Base-by-base conservation (phyloP, 2,113 vertebrate species). In the Agapornis roseicollis region DNA sequence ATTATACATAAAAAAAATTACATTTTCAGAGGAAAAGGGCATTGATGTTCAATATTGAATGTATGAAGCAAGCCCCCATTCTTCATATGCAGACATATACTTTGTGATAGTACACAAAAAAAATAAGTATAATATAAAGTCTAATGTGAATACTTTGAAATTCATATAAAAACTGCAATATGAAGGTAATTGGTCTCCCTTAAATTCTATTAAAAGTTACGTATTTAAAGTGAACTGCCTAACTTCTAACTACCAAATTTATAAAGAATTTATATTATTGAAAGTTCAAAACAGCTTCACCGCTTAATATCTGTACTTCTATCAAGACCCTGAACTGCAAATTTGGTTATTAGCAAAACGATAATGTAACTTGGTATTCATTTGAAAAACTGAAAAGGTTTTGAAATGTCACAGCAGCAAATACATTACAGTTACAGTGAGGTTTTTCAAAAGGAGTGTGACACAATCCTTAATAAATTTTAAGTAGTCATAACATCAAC, bases 281-380 rank as follows among this genome's bases (percentile, higher is more conserved):
- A 98, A 98, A 97, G 89, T 98, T 98, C 97, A 97, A 98, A 99
- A 99, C 98, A 98, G 98, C 98, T 98, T 98, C 92, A 98, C 97
- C 98, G 97, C 98, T 98, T 96, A 96, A 96, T 96, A 98, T 98
- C 18, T 98, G 98, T 98, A 98, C 97, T 98, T 98, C 97, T 98
- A 98, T 98, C 96, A 98, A 98, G 98, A 99, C 98, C 99, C 99
- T 99, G 98, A 99, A 98, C 98, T 98, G 98, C 98, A 98, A 98
- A 98, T 99, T 99, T 99, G 99, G 99, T 99, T 99, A 98, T 98
- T 98, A 99, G 99, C 98, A 98, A 98, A 98, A 97, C 97, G 97
- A 98, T 97, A 98, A 98, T 98, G 97, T 97, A 97, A 98, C 96
- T 96, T 96, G 97, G 96, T 96, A 96, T 98, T 98, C 97, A 97